A percentile compares a stretch with the other conserved stretches of the same genome.
Evolutionary conservation across 2,888 invertebrate genomes (phyloP).

Genomic region (Cataglyphis cursor): DNA sequence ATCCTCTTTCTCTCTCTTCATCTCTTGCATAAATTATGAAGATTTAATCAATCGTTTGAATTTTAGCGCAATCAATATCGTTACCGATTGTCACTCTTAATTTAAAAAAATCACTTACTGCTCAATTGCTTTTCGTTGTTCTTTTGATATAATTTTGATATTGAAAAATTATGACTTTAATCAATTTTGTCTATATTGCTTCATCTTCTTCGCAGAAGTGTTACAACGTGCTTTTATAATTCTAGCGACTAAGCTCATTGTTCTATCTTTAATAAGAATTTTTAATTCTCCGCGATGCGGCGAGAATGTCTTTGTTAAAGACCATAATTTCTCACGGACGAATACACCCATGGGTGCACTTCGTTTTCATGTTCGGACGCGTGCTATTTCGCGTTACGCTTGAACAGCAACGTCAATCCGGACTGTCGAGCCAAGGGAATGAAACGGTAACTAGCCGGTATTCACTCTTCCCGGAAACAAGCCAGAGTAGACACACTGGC

Average conservation of each 20-base stretch:
- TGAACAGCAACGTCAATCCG: conserved; percentile 54
- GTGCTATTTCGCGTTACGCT: conserved; percentile 43
- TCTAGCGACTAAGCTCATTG: neutral
- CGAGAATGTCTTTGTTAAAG: conserved; percentile 49
- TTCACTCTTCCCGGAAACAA: conserved; percentile 50
- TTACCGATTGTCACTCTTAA: neutral
- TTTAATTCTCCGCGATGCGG: conserved; percentile 28
- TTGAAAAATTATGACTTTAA: conserved; percentile 9
- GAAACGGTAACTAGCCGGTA: conserved; percentile 53
- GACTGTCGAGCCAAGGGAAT: conserved; percentile 51
- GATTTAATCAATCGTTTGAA: neutral
- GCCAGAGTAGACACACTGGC: conserved; percentile 37
- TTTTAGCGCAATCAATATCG: neutral
- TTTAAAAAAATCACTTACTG: neutral
- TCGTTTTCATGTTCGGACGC: conserved; percentile 38
- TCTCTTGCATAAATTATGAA: neutral
- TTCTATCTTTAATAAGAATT: conserved; percentile 21
- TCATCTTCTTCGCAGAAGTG: neutral
- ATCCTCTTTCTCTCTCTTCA: neutral
- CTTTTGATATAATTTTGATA: neutral
- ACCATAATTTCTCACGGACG: conserved; percentile 58
- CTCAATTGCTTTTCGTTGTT: neutral
- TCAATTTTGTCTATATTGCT: neutral
- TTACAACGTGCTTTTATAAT: neutral
- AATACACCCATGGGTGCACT: conserved; percentile 49